A percentile compares a stretch with the other conserved stretches of the same genome.
Conservation (phyloP, 2,888 invertebrate species). For the Drosophila nr. fundita region DNA sequence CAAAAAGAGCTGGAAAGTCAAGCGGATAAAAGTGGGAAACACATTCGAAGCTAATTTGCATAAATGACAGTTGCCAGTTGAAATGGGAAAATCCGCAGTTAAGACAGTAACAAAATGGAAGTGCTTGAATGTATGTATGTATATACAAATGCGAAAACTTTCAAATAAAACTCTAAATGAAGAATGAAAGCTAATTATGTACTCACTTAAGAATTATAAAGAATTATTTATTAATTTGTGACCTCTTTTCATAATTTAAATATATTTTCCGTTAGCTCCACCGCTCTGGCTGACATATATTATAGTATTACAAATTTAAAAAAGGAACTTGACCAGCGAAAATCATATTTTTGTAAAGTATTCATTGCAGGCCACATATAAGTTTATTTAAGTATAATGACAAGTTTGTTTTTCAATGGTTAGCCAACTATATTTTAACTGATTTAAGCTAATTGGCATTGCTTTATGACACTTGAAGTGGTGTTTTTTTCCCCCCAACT, state of each 20-base stretch:
- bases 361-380: not conserved
- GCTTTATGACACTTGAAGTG: not conserved
- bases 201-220: too few species aligned
- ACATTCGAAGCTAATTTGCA: slow-evolving; percentile 59
- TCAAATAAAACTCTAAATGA: not conserved
- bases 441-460: not conserved
- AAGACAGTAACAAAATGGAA: slow-evolving; percentile 17
- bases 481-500: not conserved
- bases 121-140: not conserved
- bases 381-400: not conserved
- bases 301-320: not conserved
- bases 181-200: too few species aligned
- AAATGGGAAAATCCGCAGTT: slow-evolving; percentile 18
- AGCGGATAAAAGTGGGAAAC: slow-evolving; percentile 19
- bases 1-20: slow-evolving; percentile 31
- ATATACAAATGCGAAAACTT: not conserved
- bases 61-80: slow-evolving; percentile 49
- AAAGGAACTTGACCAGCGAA: not conserved
- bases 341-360: not conserved
- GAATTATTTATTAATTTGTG: not conserved
- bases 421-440: not conserved
- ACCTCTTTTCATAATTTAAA: not conserved
- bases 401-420: not conserved
- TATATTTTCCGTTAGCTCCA: not conserved
- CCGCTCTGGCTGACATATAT: too few species aligned